Evolutionary conservation across 1,140 invertebrate genomes (phyloP).

Genomic region (Bicyclus anynana): DNA sequence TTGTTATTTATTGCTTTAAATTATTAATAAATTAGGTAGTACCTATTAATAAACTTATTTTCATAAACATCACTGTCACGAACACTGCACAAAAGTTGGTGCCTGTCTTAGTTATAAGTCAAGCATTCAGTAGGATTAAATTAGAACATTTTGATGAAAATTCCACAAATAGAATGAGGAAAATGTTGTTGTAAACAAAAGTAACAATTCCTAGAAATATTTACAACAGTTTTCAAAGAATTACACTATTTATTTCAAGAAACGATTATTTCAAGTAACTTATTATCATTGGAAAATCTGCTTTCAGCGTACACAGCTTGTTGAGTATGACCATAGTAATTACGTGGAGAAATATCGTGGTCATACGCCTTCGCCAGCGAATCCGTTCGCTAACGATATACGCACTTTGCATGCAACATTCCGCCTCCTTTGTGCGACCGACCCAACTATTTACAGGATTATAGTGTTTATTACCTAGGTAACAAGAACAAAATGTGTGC

Average conservation of each 20-base stretch:
- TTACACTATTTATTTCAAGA: not conserved
- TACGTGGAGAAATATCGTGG: conserved; percentile 44
- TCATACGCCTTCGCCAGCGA: conserved; percentile 7
- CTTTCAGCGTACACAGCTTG: conserved; percentile 5
- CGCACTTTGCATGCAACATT: conserved; percentile 55
- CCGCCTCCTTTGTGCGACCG: conserved; percentile 29
- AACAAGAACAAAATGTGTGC: not conserved
- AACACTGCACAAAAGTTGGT: too few species aligned
- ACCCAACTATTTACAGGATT: conserved; percentile 3
- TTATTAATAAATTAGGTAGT: too few species aligned
- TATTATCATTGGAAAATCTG: not conserved
- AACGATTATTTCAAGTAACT: not conserved
- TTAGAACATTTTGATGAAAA: too few species aligned
- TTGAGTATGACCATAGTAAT: conserved; percentile 48
- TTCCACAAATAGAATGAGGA: too few species aligned
- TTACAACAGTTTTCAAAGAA: too few species aligned
- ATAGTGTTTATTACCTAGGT: not conserved
- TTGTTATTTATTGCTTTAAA: too few species aligned
- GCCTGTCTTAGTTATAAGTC: too few species aligned
- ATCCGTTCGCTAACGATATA: conserved; percentile 36
- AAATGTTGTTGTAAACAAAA: too few species aligned
- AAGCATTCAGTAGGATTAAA: too few species aligned
- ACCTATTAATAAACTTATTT: too few species aligned
- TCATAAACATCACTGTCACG: too few species aligned
- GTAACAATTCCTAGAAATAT: too few species aligned